Evolutionary conservation across 2,113 vertebrate genomes (phyloP).

Genomic region (Odontesthes bonariensis): DNA sequence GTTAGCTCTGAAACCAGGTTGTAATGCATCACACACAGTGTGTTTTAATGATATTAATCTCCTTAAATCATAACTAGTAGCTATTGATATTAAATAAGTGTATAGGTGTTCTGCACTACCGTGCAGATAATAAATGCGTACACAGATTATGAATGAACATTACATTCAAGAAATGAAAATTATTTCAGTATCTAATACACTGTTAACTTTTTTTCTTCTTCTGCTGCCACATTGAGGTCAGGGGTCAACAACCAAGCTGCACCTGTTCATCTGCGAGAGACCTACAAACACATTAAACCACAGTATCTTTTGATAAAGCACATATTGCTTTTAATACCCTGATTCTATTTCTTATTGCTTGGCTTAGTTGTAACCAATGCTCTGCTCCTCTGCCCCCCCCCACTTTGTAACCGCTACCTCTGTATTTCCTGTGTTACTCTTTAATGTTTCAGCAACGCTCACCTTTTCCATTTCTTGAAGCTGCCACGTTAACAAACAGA

Average conservation of each 20-base stretch:
- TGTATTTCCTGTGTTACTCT: background rate
- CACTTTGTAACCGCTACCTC: background rate
- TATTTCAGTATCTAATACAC: background rate
- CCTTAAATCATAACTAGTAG: too few relatives aligned
- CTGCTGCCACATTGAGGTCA: constrained; percentile 4
- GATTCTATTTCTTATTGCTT: background rate
- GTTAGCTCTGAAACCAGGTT: too few relatives aligned
- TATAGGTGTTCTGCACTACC: too few relatives aligned
- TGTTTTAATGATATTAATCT: too few relatives aligned
- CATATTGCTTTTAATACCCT: background rate
- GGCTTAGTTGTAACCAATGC: background rate
- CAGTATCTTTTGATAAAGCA: background rate
- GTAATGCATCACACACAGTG: too few relatives aligned
- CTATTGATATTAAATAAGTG: too few relatives aligned
- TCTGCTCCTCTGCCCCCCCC: background rate
- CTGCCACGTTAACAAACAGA: background rate
- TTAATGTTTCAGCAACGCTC: background rate
- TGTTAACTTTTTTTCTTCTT: background rate
- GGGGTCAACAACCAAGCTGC: background rate
- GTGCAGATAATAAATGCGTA: background rate
- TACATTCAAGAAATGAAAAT: too few relatives aligned
- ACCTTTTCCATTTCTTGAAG: background rate
- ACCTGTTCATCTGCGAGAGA: background rate
- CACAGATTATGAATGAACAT: background rate
- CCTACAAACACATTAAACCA: background rate